A percentile compares a stretch with the other conserved stretches of the same genome.
phyloP scores from a whole-genome alignment of 2,113 vertebrate species.

The Sterrhoptilus dennistouni region DNA sequence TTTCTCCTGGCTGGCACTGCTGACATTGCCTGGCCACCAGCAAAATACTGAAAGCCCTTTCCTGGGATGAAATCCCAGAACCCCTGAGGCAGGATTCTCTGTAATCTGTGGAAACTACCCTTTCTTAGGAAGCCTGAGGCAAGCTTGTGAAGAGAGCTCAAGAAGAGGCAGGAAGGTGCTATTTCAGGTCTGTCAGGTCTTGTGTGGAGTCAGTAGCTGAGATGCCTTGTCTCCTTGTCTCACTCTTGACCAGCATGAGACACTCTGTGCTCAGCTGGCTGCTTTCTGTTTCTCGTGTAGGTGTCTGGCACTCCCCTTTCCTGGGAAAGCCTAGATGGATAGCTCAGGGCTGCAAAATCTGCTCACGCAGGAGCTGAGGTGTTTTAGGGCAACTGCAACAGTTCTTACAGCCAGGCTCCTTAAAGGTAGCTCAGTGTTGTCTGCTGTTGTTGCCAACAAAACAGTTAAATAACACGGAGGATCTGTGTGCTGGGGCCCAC shows the following conservation, averaged over 20 bases:
- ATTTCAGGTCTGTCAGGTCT: background rate
- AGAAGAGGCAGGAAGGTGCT: background rate
- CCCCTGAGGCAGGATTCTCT: background rate
- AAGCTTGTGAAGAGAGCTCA: background rate
- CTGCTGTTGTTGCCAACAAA: background rate
- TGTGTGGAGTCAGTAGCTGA: background rate
- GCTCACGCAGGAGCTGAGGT: background rate
- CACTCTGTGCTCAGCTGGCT: background rate
- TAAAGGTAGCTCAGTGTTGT: background rate
- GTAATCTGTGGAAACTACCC: background rate
- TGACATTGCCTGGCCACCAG: background rate
- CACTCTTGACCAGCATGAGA: background rate
- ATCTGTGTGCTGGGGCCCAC: background rate
- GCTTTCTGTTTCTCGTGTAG: background rate
- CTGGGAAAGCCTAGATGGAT: background rate
- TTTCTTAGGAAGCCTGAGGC: background rate
- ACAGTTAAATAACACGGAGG: background rate
- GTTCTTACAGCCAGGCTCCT: background rate
- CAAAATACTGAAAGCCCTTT: background rate
- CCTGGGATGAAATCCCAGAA: background rate
- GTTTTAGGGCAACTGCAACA: background rate
- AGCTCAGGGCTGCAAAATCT: background rate
- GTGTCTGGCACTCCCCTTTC: background rate
- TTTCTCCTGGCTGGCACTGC: background rate
- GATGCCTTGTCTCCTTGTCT: background rate